Conservation (phyloP, 2,113 vertebrate species). For the Mugil cephalus region DNA sequence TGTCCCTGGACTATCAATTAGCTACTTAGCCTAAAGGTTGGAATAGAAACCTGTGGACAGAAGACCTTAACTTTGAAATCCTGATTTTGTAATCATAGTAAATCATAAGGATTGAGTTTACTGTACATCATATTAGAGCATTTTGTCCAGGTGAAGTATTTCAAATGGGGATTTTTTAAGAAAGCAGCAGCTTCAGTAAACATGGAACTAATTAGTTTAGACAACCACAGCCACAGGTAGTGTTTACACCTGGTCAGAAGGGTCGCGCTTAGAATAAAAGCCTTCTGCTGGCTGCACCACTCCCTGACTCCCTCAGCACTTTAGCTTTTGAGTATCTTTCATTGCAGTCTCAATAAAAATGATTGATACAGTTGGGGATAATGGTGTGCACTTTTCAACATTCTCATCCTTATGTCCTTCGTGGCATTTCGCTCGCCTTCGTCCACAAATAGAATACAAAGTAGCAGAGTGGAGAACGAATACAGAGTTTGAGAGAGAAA, state of each 20-base stretch:
- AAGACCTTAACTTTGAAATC: background rate
- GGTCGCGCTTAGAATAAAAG: background rate
- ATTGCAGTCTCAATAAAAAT: background rate
- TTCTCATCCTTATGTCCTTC: background rate
- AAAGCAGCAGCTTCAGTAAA: background rate
- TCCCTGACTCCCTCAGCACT: background rate
- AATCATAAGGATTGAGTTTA: no score
- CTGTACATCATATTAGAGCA: no score
- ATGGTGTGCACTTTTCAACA: background rate
- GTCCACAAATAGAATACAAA: background rate
- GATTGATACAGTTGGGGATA: conserved; percentile 12
- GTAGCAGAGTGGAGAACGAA: background rate
- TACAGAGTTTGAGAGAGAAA: background rate
- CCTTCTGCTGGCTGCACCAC: background rate
- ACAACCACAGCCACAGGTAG: no score
- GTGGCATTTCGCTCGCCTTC: background rate
- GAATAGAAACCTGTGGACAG: background rate
- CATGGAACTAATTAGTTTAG: no score
- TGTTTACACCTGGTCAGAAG: background rate
- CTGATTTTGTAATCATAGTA: no score
- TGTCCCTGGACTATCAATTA: conserved; percentile 29
- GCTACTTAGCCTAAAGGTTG: conserved; percentile 20
- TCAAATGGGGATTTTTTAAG: background rate
- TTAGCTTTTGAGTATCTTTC: background rate
- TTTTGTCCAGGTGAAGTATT: no score